These are phyloP conservation scores for Pachycephus smyrnensis DNA, from an alignment of 2,888 invertebrate species.

Conservation along the genomic window DNA sequence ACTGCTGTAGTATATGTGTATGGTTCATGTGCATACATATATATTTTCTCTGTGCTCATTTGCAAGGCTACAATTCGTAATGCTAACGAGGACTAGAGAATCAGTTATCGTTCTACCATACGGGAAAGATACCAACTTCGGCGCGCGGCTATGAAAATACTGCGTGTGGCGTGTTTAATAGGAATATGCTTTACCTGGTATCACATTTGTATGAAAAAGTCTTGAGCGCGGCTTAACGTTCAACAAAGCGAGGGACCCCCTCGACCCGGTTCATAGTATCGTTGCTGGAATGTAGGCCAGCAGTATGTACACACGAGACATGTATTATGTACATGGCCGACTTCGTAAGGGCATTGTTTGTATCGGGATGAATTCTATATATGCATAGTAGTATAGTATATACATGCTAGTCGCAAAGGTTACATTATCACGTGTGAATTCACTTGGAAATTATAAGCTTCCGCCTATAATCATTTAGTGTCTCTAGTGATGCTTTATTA, in stretches of 20 bases:
- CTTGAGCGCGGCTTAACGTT: neutral
- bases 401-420: neutral
- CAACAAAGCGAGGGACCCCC: slow-evolving; percentile 5
- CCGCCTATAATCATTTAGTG: neutral
- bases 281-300: slow-evolving; percentile 35
- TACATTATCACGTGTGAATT: neutral
- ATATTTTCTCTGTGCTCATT: neutral
- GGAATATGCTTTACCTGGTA: neutral
- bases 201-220: neutral
- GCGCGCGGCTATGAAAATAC: neutral
- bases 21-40: neutral
- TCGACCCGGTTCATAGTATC: slow-evolving; percentile 34
- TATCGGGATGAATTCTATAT: slow-evolving; percentile 3
- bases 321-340: slow-evolving; percentile 29
- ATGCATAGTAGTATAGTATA: neutral
- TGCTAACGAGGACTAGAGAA: neutral
- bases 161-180: neutral
- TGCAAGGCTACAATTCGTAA: neutral
- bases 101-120: neutral
- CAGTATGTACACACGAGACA: slow-evolving; percentile 29
- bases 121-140: neutral
- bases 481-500: neutral
- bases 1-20: neutral
- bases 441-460: neutral
- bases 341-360: slow-evolving; percentile 36